A percentile compares a stretch with the other conserved stretches of the same genome.
Conservation (phyloP, 2,113 vertebrate species). For the Mormoops blainvillei region DNA sequence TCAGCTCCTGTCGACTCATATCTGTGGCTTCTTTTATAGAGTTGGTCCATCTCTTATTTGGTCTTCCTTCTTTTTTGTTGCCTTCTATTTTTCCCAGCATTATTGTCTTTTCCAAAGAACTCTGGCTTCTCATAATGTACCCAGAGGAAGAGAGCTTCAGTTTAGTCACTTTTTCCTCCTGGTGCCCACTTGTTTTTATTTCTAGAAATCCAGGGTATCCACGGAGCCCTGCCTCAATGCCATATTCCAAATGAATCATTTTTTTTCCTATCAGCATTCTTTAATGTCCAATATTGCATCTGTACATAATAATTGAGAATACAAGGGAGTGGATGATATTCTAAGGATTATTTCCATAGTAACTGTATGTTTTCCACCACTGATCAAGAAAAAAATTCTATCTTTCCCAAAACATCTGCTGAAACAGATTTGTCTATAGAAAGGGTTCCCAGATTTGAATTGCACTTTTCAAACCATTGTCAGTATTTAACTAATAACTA, state of each 20-base stretch:
- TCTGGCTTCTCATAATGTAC: not conserved
- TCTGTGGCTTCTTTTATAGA: no score
- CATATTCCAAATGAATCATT: not conserved
- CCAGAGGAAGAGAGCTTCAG: not conserved
- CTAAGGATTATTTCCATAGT: not conserved
- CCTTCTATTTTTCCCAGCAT: not conserved
- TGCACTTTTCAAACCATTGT: conserved; percentile 68
- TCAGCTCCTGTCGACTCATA: not conserved
- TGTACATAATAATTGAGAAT: not conserved
- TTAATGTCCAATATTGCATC: not conserved
- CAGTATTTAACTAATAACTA: conserved; percentile 68
- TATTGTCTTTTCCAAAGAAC: not conserved
- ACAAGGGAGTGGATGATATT: not conserved
- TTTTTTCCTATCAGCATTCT: not conserved
- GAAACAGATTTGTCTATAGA: conserved; percentile 61
- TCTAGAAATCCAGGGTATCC: not conserved
- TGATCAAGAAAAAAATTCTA: conserved; percentile 15
- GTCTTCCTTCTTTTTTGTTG: not conserved
- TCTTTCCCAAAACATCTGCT: conserved; percentile 55
- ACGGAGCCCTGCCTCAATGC: not conserved
- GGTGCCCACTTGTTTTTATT: not conserved
- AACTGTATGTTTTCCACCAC: not conserved
- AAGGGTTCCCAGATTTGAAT: conserved; percentile 63
- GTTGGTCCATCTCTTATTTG: no score
- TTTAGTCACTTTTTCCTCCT: not conserved